Base-by-base conservation (phyloP, 2,113 vertebrate genomes). In the Cochlearius cochlearius region DNA sequence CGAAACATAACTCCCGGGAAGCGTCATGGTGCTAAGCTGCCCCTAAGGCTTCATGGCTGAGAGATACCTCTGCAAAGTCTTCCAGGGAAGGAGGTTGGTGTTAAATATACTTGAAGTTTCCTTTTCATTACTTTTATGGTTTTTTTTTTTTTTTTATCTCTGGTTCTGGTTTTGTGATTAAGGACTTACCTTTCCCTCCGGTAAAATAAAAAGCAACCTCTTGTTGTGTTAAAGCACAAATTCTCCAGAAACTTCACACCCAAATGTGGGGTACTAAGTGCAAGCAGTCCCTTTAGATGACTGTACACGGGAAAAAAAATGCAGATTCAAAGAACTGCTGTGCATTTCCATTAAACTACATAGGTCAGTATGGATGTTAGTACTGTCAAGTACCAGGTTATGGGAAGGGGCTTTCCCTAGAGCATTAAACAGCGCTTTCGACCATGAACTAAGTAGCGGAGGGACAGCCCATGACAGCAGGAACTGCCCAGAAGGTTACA, bases 401-500 rank as follows among this genome's bases (percentile, higher is more conserved):
- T 7, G 18, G 50, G 59, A 94, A 78, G 53, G n/a, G 79, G 10
- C 50, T 86, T 91, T 77, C 25, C 50, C 75, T 32, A 30, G 21
- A 69, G 39, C 67, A 45, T 26, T 58, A 53, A 64, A n/a, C 5
- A 60, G 18, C 21, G 59, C 22, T 83, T 91, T 80, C 1, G 0
- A 66, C 25, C 27, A 69, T 10, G 19, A 91, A 55, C 66, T 12
- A 73, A 27, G 62, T 39, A 79, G 62, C 21, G 11, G n/a, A 94
- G 66, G 58, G 49, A 90, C 45, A 86, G 82, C 29, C 68, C 49
- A 59, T 39, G 38, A 84, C 64, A 91, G 39, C 32, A 91, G 80
- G 63, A 95, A 43, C 73, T 95, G 39, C 52, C 43, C 56, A 78
- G 68, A 68, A 91, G 49, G 80, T 85, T 74, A 81, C 34, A 39